A percentile compares a stretch with the other conserved stretches of the same genome.
Conservation (phyloP, 1,140 invertebrate genomes). For the Trichonephila clavata region DNA sequence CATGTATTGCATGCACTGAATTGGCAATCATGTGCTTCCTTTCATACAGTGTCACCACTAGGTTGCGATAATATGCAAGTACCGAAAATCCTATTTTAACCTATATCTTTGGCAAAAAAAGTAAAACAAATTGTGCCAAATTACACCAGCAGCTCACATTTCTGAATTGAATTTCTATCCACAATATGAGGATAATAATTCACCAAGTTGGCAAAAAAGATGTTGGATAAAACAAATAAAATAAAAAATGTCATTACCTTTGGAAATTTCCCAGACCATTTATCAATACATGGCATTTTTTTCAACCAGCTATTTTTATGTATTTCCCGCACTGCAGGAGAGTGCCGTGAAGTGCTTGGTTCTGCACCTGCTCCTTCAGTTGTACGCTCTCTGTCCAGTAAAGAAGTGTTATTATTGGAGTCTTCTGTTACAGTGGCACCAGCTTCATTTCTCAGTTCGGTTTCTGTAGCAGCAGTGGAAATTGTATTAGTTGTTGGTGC, state of each 20-base stretch:
- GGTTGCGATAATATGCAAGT: too few relatives aligned
- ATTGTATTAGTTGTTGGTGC: neutral
- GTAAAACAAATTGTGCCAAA: too few relatives aligned
- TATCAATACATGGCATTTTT: slow-evolving; percentile 83
- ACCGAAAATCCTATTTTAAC: too few relatives aligned
- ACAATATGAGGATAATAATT: too few relatives aligned
- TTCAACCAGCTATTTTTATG: slow-evolving; percentile 89
- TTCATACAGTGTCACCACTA: too few relatives aligned
- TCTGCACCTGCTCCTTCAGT: neutral
- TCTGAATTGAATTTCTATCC: too few relatives aligned
- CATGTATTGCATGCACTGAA: too few relatives aligned
- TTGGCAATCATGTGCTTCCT: too few relatives aligned
- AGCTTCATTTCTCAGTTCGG: slow-evolving; percentile 6
- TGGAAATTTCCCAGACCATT: slow-evolving; percentile 81
- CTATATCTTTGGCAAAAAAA: too few relatives aligned
- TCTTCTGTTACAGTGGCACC: slow-evolving; percentile 20
- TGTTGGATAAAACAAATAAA: too few relatives aligned
- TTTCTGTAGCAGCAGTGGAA: neutral
- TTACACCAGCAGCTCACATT: too few relatives aligned
- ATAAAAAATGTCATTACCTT: slow-evolving; percentile 77
- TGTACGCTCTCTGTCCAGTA: slow-evolving; percentile 43
- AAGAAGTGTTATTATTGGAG: slow-evolving; percentile 70
- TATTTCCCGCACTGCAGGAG: slow-evolving; percentile 85
- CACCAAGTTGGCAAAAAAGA: too few relatives aligned
- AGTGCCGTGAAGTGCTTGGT: slow-evolving; percentile 40